Evolutionary conservation across 2,797 vertebrate species (phyloP), one percentile per base, ranked within the genome.

Genomic region (Acanthis flammea): DNA sequence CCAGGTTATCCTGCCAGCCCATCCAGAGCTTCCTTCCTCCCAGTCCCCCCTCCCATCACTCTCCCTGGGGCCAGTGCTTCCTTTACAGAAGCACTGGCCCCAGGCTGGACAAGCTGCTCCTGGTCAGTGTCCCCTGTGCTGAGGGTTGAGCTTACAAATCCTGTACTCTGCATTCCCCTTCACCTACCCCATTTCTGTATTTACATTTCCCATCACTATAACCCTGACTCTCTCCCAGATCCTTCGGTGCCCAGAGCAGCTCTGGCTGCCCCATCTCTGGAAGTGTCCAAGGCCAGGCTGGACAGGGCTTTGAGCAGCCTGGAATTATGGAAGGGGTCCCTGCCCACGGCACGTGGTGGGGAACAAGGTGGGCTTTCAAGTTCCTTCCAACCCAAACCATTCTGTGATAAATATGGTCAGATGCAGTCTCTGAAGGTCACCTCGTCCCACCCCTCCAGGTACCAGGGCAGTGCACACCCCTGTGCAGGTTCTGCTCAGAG

Each of bases 291-390:
- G 75, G 6, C 14, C 51, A 15, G 75, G n/a, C 0, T 39, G 53
- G 60, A 51, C 0, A 0, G n/a, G 19, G n/a, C 9, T 58, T 30
- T 67, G 45, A 73, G n/a, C 28, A 65, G 0, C n/a, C 45, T 53
- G 67, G 33, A 30, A 3, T 0, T 6, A 18, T 8, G 47, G 54
- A 35, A 80, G 30, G 22, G 35, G 30, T 51, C n/a, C 11, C n/a
- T 44, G 44, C 3, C 21, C 28, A 22, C 19, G 37, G 28, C 37
- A 58, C 1, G 1, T 5, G 19, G 19, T 21, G n/a, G 12, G 42
- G 24, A 58, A 53, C 8, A 28, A 53, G 30, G 27, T 62, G 48
- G 9, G 12, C 14, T 47, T 47, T 60, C 18, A 73, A 22, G 33
- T 53, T 14, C 28, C 12, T 66, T 58, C 45, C 30, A 30, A 28